phyloP scores from a whole-genome alignment of 2,113 vertebrate genomes.

The Actinemys pallida region DNA sequence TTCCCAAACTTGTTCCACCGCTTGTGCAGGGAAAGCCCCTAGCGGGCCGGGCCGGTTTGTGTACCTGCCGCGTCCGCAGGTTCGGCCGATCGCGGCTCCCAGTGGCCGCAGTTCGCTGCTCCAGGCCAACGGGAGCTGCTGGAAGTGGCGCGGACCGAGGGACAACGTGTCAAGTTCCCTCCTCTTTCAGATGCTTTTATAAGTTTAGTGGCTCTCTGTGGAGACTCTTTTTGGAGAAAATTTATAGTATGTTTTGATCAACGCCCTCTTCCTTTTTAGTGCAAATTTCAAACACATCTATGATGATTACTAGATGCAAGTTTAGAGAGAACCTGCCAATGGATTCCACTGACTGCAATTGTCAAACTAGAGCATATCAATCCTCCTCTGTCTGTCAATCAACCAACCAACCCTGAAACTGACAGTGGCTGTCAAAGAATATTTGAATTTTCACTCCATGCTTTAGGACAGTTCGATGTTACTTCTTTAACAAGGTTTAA shows the following conservation, averaged over 20 bases:
- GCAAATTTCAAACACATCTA: background rate
- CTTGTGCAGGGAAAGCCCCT: no score
- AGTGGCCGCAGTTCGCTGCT: no score
- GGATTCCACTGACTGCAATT: background rate
- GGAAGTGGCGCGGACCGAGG: no score
- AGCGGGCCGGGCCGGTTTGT: no score
- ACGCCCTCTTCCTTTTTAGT: background rate
- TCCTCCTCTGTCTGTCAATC: background rate
- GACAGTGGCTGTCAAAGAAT: background rate
- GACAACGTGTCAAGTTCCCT: background rate
- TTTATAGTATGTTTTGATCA: background rate
- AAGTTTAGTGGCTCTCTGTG: background rate
- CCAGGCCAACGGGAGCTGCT: no score
- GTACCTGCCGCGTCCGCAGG: no score
- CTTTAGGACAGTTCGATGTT: background rate
- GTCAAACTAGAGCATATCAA: background rate
- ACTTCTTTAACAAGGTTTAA: background rate
- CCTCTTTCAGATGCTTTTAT: background rate
- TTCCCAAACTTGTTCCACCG: no score
- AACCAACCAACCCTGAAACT: background rate
- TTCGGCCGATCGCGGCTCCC: no score
- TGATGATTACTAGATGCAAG: background rate
- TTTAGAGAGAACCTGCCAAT: background rate
- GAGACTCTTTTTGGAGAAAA: background rate
- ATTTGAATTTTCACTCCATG: background rate